Evolutionary conservation across 1,140 invertebrate species (phyloP).

Genomic region (Drosophila persimilis): DNA sequence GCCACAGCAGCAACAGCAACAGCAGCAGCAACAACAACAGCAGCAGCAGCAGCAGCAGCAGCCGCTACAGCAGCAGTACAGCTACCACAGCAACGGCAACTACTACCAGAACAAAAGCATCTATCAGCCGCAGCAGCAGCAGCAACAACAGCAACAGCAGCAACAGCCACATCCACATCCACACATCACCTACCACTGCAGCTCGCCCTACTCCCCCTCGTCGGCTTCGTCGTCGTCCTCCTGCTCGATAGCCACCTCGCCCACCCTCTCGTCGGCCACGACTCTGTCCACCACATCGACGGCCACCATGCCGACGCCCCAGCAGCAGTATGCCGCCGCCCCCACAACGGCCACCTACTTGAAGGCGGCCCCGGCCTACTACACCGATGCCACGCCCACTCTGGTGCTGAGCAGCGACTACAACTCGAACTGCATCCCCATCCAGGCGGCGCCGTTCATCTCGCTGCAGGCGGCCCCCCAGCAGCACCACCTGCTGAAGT

Average conservation of each 20-base stretch:
- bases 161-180: conserved; percentile 52
- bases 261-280: conserved; percentile 74
- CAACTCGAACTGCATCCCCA: conserved; percentile 79
- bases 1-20: conserved; percentile 46
- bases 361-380: conserved; percentile 68
- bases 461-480: conserved; percentile 59
- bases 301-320: conserved; percentile 75
- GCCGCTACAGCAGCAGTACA: conserved; percentile 55
- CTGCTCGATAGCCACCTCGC: conserved; percentile 79
- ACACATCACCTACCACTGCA: conserved; percentile 72
- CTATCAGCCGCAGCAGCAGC: conserved; percentile 55
- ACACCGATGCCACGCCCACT: conserved; percentile 69
- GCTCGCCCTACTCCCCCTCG: conserved; percentile 78
- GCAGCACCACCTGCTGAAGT: conserved; percentile 73
- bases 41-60: conserved; percentile 27
- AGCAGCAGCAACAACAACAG: conserved; percentile 33
- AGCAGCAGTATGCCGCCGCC: conserved; percentile 61
- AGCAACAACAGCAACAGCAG: conserved; percentile 58
- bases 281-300: conserved; percentile 77
- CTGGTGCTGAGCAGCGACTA: conserved; percentile 78
- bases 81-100: conserved; percentile 54
- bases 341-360: conserved; percentile 61
- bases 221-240: conserved; percentile 81
- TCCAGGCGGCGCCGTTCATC: conserved; percentile 75
- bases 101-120: conserved; percentile 53